These are phyloP conservation scores for Neomorphus geoffroyi DNA, from an alignment of 2,797 vertebrate species.

Conservation along the genomic window DNA sequence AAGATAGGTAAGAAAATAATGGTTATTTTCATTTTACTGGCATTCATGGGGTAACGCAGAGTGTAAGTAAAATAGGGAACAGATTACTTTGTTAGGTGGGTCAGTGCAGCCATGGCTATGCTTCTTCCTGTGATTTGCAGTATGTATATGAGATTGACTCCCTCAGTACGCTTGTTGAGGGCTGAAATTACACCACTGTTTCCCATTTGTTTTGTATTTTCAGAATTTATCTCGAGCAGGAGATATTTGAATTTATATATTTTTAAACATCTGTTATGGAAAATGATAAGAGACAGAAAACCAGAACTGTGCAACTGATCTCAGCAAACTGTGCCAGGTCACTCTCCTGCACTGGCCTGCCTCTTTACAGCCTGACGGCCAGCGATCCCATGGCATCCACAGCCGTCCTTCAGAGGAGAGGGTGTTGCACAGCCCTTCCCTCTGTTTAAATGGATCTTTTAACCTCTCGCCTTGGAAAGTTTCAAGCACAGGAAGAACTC, in stretches of 20 bases:
- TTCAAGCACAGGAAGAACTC: neutral
- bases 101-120: neutral
- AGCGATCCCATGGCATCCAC: neutral
- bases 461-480: neutral
- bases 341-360: neutral
- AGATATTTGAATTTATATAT: neutral
- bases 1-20: neutral
- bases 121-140: neutral
- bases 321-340: neutral
- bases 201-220: neutral
- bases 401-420: neutral
- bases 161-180: neutral
- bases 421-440: accelerated
- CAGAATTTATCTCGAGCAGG: neutral
- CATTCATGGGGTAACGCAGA: accelerated
- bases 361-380: accelerated
- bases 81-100: accelerated
- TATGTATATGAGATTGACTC: accelerated
- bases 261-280: neutral
- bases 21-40: neutral
- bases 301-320: too few relatives aligned
- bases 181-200: neutral
- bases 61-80: neutral
- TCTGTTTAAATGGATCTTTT: neutral
- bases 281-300: neutral